Evolutionary conservation across 2,888 invertebrate genomes (phyloP).

Genomic region (Rhamnusium bicolor): DNA sequence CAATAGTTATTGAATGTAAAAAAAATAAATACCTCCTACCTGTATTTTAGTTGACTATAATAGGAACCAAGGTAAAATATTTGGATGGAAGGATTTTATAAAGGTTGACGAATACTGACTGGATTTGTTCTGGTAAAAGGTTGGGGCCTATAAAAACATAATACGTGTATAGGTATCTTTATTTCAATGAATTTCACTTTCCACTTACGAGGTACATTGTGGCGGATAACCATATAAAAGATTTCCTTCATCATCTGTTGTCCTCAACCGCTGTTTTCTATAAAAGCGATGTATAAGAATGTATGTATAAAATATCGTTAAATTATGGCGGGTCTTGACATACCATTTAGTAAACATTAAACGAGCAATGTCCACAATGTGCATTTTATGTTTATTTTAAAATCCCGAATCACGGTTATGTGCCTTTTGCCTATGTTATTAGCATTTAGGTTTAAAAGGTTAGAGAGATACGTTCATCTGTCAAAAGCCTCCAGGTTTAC

Average conservation of each 20-base stretch:
- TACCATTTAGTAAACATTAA: too few relatives aligned
- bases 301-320: too few relatives aligned
- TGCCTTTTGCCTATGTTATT: too few relatives aligned
- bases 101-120: slow-evolving; percentile 30
- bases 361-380: too few relatives aligned
- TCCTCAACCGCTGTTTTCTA: background rate
- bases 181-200: background rate
- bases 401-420: too few relatives aligned
- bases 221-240: slow-evolving; percentile 49
- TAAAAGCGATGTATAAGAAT: background rate
- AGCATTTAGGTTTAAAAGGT: too few relatives aligned
- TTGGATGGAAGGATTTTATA: slow-evolving; percentile 8
- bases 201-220: slow-evolving; percentile 43
- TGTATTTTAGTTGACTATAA: background rate
- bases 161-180: background rate
- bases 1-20: too few relatives aligned
- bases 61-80: background rate
- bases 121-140: slow-evolving; percentile 20
- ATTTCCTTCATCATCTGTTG: slow-evolving; percentile 33
- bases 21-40: background rate
- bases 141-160: slow-evolving; percentile 32
- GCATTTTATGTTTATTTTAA: too few relatives aligned
- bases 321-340: too few relatives aligned
- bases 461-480: too few relatives aligned
- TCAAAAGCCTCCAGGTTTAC: too few relatives aligned